These are phyloP conservation scores for Agelas oroides DNA, from an alignment of 37 sponge, comb jelly and placozoan species.

Conservation along the genomic window DNA sequence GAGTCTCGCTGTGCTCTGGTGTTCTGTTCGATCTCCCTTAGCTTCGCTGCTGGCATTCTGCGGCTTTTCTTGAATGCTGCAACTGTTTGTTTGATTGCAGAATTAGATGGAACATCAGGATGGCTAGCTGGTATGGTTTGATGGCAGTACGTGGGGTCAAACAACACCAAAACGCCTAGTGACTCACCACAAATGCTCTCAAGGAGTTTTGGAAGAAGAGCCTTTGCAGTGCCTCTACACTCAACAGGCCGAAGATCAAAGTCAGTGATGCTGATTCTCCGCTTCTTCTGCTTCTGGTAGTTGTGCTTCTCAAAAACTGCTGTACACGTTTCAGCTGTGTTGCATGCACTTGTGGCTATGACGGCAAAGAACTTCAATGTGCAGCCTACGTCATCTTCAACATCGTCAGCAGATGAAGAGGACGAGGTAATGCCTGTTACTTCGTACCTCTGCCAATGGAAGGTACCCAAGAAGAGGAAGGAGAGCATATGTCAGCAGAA, in stretches of 20 bases:
- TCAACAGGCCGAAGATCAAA: conserved; percentile 64
- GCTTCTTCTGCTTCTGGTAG: conserved; percentile 40
- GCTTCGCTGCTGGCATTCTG: neutral
- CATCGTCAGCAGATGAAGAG: too few relatives aligned
- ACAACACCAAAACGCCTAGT: conserved; percentile 12
- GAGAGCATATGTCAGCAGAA: too few relatives aligned
- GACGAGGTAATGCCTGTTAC: too few relatives aligned
- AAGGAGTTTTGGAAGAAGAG: conserved; percentile 35
- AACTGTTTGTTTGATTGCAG: conserved; percentile 12
- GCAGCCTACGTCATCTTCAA: too few relatives aligned
- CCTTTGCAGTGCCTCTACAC: conserved; percentile 37
- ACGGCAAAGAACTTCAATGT: too few relatives aligned
- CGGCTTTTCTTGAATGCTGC: conserved; percentile 42
- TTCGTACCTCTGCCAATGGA: too few relatives aligned
- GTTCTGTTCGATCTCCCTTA: conserved; percentile 35
- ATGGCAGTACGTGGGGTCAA: too few relatives aligned
- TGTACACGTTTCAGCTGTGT: conserved; percentile 32
- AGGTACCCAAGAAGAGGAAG: too few relatives aligned
- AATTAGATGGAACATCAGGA: too few relatives aligned
- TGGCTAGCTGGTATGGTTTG: too few relatives aligned
- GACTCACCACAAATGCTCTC: conserved; percentile 38
- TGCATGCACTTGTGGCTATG: neutral
- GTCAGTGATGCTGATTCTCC: conserved; percentile 16
- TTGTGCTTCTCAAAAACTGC: conserved; percentile 48
- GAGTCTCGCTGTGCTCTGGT: conserved; percentile 46